Base-by-base conservation (phyloP, 2,888 invertebrate genomes). In the Leptinotarsa haldemani region DNA sequence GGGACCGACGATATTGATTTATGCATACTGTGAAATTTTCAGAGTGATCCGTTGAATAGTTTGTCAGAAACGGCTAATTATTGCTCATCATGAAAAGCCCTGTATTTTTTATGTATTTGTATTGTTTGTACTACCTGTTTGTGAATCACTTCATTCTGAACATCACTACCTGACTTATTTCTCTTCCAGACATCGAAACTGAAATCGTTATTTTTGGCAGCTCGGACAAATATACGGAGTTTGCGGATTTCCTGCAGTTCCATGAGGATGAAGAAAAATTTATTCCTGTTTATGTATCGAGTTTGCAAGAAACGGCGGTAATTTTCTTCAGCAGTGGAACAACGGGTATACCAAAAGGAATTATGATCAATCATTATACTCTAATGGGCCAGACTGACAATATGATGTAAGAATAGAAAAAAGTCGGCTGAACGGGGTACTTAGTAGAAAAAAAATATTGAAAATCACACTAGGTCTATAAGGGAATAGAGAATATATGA, bases 301-400 rank as follows among this genome's bases (percentile, higher is more conserved):
- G 71, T 15, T 61, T 78, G 20, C 70, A 68, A 52, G 81, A 83
- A 7, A 83, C 83, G 2, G 82, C 82, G 15, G 76, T 82, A 0
- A 82, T 85, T 65, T 77, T 82, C 4, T 85, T 85, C 76, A 85
- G 85, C 58, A 85, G 85, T 72, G 86, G 86, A 13, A 86, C 86
- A 2, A 85, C 86, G 3, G 86, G 86, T 15, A 68, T 84, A n/a
- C 86, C 86, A 2, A 87, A 87, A 80, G 86, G 85, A 18, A 83
- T 86, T 58, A 83, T 85, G 70, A 68, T 82, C n/a, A 79, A 71
- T 70, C 82, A 83, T 77, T 80, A 79, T 68, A 78, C 72, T 20
- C 65, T 84, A 4, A 30, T 80, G 16, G 70, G 70, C 7, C 81
- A 82, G 71, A 76, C 69, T 40, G 22, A 72, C 16, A 74, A 69